Evolutionary conservation across 2,888 invertebrate genomes (phyloP).

Genomic region (Andrena chrysosceles): DNA sequence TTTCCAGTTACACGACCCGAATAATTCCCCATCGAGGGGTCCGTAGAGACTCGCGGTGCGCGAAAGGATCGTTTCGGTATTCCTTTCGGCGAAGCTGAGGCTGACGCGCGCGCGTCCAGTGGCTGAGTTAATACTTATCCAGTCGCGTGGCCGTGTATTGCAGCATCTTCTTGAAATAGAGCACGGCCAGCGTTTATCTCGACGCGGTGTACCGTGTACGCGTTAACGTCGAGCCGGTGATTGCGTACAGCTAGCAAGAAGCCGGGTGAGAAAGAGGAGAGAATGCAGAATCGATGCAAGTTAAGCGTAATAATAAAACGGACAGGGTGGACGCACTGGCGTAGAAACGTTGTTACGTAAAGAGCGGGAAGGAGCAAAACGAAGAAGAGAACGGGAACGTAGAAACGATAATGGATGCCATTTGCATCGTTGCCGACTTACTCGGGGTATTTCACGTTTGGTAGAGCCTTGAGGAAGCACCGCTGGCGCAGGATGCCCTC

Average conservation of each 20-base stretch:
- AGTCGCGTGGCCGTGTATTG: slow-evolving; percentile 38
- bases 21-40: background rate
- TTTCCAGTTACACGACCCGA: background rate
- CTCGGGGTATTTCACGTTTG: slow-evolving; percentile 90
- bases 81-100: background rate
- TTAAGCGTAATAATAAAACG: slow-evolving; percentile 45
- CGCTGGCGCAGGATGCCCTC: slow-evolving; percentile 98
- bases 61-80: background rate
- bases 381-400: slow-evolving; percentile 1
- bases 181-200: slow-evolving; percentile 37
- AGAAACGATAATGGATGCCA: slow-evolving; percentile 11
- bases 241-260: slow-evolving; percentile 11
- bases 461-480: slow-evolving; percentile 92
- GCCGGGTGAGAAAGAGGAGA: slow-evolving; percentile 18
- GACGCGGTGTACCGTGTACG: slow-evolving; percentile 32
- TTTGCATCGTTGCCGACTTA: slow-evolving; percentile 86
- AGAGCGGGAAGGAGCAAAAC: background rate
- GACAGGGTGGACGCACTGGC: slow-evolving; percentile 6
- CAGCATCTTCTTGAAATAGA: slow-evolving; percentile 62
- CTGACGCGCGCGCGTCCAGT: slow-evolving; percentile 1
- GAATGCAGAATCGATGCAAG: slow-evolving; percentile 43
- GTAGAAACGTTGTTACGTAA: background rate
- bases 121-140: slow-evolving; percentile 39
- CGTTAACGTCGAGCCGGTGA: slow-evolving; percentile 38
- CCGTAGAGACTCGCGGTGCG: background rate